Evolutionary conservation across 2,113 vertebrate genomes (phyloP).

Genomic region (human): GRCh38 chr6:52484501-52485000

Average conservation of each 20-base stretch:
- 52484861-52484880: neutral
- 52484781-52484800: neutral
- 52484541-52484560: neutral
- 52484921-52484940: slow-evolving; percentile 15
- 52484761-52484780: neutral
- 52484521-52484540: neutral
- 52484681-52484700: neutral
- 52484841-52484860: neutral
- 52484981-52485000: neutral
- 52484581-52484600: neutral
- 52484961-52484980: neutral
- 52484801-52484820: neutral
- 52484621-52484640: neutral
- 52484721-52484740: neutral
- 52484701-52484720: neutral
- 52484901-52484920: neutral
- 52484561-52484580: neutral
- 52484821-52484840: neutral
- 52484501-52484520: neutral
- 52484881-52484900: neutral
- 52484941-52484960: neutral
- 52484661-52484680: neutral
- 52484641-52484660: neutral
- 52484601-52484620: neutral
- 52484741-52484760: neutral